A percentile compares a stretch with the other conserved stretches of the same genome.
phyloP scores from a whole-genome alignment of 2,888 invertebrate species.

The Ormyrus thymus region DNA sequence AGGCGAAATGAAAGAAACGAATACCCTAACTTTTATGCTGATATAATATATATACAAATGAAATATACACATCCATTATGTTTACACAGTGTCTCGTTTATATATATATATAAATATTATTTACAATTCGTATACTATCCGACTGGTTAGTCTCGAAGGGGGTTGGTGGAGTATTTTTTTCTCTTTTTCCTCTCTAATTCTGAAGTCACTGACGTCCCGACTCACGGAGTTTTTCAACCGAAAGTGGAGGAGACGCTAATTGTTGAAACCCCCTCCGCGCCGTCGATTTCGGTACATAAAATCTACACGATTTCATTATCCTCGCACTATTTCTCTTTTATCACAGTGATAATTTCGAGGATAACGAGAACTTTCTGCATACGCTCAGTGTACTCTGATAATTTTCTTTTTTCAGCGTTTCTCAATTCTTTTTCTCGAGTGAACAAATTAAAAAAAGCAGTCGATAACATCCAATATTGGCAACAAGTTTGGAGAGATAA shows the following conservation, averaged over 20 bases:
- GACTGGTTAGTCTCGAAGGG: conserved; percentile 49
- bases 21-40: conserved; percentile 37
- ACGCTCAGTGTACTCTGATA: not conserved
- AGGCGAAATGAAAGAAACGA: conserved; percentile 30
- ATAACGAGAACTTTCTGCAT: conserved; percentile 61
- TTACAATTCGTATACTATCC: conserved; percentile 57
- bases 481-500: too few relatives aligned
- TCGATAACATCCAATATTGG: too few relatives aligned
- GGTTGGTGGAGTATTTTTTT: not conserved
- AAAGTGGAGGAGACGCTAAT: not conserved
- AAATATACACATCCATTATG: conserved; percentile 57
- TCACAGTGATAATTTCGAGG: conserved; percentile 68
- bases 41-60: conserved; percentile 55
- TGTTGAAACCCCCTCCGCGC: conserved; percentile 17
- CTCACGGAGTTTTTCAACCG: too few relatives aligned
- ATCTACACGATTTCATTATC: conserved; percentile 50
- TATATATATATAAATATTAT: conserved; percentile 58
- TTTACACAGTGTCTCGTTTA: conserved; percentile 51
- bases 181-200: too few relatives aligned
- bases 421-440: not conserved
- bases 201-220: too few relatives aligned
- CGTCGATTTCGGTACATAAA: conserved; percentile 20
- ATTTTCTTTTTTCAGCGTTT: not conserved
- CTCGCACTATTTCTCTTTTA: conserved; percentile 58
- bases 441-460: not conserved